Base-by-base conservation (phyloP, 1,140 invertebrate genomes). In the Lerema accius region DNA sequence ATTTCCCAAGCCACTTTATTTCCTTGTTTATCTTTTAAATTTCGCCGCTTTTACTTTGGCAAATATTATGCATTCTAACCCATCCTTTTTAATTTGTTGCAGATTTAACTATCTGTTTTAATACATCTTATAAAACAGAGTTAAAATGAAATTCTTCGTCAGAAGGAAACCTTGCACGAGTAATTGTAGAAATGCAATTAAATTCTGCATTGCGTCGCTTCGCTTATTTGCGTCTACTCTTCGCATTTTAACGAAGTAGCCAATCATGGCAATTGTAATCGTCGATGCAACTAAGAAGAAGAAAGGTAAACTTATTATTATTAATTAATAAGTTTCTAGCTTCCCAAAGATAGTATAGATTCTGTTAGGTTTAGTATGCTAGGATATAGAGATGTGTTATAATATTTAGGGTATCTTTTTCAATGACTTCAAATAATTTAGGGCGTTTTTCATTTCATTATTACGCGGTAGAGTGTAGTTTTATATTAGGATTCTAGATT, bases 281-380 rank as follows among this genome's bases (percentile, higher is more conserved):
- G 15, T 15, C n/a, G 42, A 42, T 17, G 26, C 15, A 4, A 19
- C 26, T 16, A 32, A 17, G 39, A 26, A 55, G 10, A n/a, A 46
- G 4, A 13, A 58, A 45, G 55, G 55, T 58, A 16, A 58, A 58
- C 49, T 40, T 19, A 53, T 19, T 3, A 0, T 35, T 14, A 39
- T 48, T 39, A 48, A 58, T 60, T 16, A 23, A 35, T 59, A 15
- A 48, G n/a, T 73, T 72, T 73, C 67, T 79, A 79, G 69, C 65
- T 62, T 32, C 66, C 73, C 74, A 84, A 80, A 84, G 77, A 84
- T 79, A 82, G 63, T 39, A 65, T 80, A 83, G 65, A 46, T 48
- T 43, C 63, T 56, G 15, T 68, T 78, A 80, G 71, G 23, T 58
- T 46, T 72, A 72, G 26, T 16, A 46, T 58, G 56, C 4, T 32